phyloP scores from a whole-genome alignment of 2,888 invertebrate species.

The Orchesellides sinensis region DNA sequence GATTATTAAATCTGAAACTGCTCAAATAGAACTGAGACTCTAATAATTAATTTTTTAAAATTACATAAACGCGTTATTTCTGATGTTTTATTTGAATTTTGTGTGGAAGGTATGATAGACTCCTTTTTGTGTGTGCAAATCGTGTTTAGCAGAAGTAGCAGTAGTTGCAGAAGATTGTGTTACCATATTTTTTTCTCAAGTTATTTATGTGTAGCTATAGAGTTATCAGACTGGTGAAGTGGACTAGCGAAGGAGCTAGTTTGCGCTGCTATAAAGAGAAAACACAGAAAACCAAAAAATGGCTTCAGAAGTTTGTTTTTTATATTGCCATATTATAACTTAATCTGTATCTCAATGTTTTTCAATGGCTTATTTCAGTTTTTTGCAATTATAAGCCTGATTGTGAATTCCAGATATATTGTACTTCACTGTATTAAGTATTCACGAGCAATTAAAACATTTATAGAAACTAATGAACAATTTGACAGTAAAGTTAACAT shows the following conservation, averaged over 20 bases:
- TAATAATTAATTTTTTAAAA: background rate
- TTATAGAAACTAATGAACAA: no score
- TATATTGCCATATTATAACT: no score
- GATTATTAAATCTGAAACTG: slow-evolving; percentile 9
- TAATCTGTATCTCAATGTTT: no score
- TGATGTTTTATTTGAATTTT: slow-evolving; percentile 11
- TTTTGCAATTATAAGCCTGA: no score
- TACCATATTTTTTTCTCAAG: slow-evolving; percentile 53
- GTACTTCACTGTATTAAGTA: no score
- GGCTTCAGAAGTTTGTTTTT: slow-evolving; percentile 29
- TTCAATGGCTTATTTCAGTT: no score
- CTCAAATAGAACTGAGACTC: background rate
- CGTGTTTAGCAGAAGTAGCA: slow-evolving; percentile 59
- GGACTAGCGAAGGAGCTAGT: slow-evolving; percentile 61
- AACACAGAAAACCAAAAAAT: slow-evolving; percentile 51
- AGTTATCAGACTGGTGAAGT: slow-evolving; percentile 66
- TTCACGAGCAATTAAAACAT: no score
- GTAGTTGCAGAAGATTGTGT: slow-evolving; percentile 54
- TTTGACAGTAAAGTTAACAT: no score
- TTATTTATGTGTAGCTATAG: slow-evolving; percentile 63
- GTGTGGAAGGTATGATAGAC: slow-evolving; percentile 34
- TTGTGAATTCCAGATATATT: no score
- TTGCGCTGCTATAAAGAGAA: slow-evolving; percentile 60
- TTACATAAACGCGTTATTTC: background rate
- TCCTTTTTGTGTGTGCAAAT: slow-evolving; percentile 49